phyloP scores from a whole-genome alignment of 2,797 vertebrate species.

The Triplophysa yarkandensis region DNA sequence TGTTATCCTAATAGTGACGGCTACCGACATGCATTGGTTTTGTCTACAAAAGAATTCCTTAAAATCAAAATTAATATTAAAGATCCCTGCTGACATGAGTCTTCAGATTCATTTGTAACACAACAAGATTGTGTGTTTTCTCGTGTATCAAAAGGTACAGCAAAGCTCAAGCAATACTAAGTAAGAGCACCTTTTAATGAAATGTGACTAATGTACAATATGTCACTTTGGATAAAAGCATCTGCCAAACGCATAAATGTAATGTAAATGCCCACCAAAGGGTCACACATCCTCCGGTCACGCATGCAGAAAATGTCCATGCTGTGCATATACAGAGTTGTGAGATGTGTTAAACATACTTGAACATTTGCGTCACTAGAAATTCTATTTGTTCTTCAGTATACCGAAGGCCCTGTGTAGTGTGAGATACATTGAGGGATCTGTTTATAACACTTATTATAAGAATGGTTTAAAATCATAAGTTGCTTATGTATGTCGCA shows the following conservation, averaged over 20 bases:
- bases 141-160: not conserved
- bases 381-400: not conserved
- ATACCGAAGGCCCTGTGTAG: too few species aligned
- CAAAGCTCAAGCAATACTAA: not conserved
- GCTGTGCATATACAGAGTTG: not conserved
- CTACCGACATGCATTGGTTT: too few species aligned
- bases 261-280: not conserved
- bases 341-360: not conserved
- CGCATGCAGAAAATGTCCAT: not conserved
- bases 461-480: not conserved
- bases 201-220: not conserved
- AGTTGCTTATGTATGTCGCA: not conserved
- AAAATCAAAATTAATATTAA: not conserved
- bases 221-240: not conserved
- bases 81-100: not conserved
- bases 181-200: not conserved
- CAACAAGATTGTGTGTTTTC: not conserved
- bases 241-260: not conserved
- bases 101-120: not conserved
- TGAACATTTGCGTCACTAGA: not conserved
- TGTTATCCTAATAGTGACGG: too few species aligned
- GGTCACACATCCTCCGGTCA: not conserved
- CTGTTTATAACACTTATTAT: too few species aligned
- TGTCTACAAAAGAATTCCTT: too few species aligned
- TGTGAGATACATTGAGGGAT: too few species aligned